These are phyloP conservation scores for Choloepus hoffmanni DNA, from an alignment of 2,113 vertebrate genomes.

Conservation along the genomic window DNA sequence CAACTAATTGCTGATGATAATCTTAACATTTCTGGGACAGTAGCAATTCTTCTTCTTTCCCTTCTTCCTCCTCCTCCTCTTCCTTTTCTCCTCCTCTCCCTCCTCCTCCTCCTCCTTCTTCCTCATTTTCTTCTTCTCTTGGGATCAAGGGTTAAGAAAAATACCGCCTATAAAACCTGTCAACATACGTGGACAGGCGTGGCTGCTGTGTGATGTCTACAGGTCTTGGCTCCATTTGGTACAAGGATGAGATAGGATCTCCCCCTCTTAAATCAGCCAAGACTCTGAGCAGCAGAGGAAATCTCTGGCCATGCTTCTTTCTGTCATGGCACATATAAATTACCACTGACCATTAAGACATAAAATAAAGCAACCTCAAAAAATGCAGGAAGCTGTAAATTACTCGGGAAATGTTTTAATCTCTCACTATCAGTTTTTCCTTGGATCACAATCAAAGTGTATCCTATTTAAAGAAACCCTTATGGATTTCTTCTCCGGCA, in stretches of 20 bases:
- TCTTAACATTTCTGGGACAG: slow-evolving; percentile 31
- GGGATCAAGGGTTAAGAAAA: slow-evolving; percentile 67
- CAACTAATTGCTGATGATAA: slow-evolving; percentile 66
- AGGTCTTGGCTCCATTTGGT: slow-evolving; percentile 69
- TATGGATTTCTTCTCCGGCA: slow-evolving; percentile 67
- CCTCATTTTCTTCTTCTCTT: slow-evolving; percentile 1
- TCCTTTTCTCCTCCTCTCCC: background rate
- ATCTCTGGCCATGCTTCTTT: slow-evolving; percentile 58
- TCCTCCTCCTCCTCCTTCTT: background rate
- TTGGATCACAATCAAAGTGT: slow-evolving; percentile 75
- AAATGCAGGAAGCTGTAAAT: slow-evolving; percentile 81
- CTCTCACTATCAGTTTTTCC: slow-evolving; percentile 74
- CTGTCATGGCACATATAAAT: slow-evolving; percentile 55
- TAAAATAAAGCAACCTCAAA: slow-evolving; percentile 71
- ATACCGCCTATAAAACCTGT: slow-evolving; percentile 42
- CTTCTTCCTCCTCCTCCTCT: background rate
- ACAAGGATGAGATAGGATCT: slow-evolving; percentile 69
- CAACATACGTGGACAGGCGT: slow-evolving; percentile 31
- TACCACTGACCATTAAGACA: slow-evolving; percentile 23
- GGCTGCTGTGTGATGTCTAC: background rate
- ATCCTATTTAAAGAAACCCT: slow-evolving; percentile 69
- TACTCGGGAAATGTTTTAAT: slow-evolving; percentile 79
- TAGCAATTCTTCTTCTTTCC: slow-evolving; percentile 39
- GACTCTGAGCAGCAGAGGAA: slow-evolving; percentile 59
- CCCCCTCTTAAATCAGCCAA: slow-evolving; percentile 76